Conservation (phyloP, 2,797 vertebrate species). For the Strix occidentalis region DNA sequence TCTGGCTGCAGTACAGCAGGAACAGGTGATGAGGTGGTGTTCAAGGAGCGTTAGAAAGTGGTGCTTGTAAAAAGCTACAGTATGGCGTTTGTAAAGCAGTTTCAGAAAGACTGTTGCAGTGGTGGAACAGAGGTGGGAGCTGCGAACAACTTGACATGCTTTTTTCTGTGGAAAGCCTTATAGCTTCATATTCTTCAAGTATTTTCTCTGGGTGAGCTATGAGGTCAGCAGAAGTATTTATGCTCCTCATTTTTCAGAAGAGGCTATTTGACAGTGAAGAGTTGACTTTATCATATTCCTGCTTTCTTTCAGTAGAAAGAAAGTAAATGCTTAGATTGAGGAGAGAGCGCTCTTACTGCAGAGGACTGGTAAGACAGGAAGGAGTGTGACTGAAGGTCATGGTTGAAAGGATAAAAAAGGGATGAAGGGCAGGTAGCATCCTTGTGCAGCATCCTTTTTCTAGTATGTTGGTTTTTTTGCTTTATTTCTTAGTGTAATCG, state of each 20-base stretch:
- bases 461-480: not conserved
- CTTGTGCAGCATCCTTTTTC: not conserved
- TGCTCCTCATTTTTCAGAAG: not conserved
- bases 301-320: not conserved
- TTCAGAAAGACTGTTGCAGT: not conserved
- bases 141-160: not conserved
- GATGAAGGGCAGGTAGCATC: not conserved
- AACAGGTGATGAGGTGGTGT: not conserved
- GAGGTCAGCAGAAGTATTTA: not conserved
- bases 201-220: not conserved
- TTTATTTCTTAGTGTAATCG: constrained; percentile 89
- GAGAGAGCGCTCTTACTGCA: not conserved
- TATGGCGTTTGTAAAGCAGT: not conserved
- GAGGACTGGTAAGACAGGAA: not conserved
- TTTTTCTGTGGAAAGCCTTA: not conserved
- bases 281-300: not conserved
- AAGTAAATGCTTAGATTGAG: not conserved
- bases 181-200: not conserved
- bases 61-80: not conserved
- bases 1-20: not conserved
- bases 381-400: not conserved
- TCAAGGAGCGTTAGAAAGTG: not conserved
- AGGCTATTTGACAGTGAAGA: not conserved
- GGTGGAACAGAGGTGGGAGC: not conserved
- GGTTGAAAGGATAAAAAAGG: not conserved